Evolutionary conservation across 2,797 vertebrate genomes (phyloP).

Genomic region (Pseudochromis fuscus): DNA sequence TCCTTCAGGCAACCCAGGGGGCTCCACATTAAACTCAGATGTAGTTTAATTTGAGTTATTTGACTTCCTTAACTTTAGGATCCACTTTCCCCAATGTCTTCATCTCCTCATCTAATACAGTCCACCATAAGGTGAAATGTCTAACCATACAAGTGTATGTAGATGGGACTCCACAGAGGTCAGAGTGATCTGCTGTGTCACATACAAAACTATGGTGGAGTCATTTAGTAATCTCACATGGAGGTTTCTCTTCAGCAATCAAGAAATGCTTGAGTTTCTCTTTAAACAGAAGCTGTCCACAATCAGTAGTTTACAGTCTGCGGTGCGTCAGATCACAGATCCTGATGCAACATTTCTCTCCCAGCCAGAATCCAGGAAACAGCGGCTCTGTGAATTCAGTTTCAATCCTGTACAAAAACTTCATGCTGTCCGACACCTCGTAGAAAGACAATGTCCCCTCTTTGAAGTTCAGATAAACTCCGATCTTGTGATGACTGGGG

Average conservation of each 20-base stretch:
- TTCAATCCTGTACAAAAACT: constrained; percentile 61
- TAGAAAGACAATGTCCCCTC: constrained; percentile 74
- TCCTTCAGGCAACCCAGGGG: not conserved
- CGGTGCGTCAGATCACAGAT: constrained; percentile 61
- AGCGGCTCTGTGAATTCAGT: constrained; percentile 71
- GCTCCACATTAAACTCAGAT: not conserved
- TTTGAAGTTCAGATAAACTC: constrained; percentile 69
- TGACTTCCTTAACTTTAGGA: not conserved
- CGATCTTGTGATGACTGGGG: constrained; percentile 54
- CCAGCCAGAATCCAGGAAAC: constrained; percentile 79
- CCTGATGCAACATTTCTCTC: constrained; percentile 62
- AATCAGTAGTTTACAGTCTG: not conserved
- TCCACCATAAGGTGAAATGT: not conserved
- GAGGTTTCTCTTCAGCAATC: too few relatives aligned
- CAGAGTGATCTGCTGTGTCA: not conserved
- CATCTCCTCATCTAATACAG: not conserved
- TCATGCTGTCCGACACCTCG: constrained; percentile 71
- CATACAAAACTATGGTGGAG: not conserved
- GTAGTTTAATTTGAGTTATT: not conserved
- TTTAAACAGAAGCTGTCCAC: too few relatives aligned
- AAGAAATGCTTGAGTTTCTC: too few relatives aligned
- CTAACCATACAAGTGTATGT: not conserved
- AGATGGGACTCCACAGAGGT: not conserved
- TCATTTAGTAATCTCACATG: too few relatives aligned
- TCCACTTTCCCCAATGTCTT: too few relatives aligned